Base-by-base conservation (phyloP, 2,888 invertebrate species). In the Eupithecia centaureata region DNA sequence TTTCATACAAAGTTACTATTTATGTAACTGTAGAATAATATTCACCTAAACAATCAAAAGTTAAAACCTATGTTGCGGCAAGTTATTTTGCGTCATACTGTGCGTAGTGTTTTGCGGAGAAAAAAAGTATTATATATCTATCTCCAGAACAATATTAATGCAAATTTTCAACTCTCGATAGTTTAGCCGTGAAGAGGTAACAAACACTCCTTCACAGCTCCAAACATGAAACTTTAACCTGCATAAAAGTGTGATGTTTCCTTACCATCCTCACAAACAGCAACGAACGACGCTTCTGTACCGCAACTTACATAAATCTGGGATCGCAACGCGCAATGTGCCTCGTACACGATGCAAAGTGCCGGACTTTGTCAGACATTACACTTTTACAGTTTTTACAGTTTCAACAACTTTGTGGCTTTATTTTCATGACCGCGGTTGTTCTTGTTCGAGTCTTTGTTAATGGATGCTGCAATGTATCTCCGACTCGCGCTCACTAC, bases 321-420 rank as follows among this genome's bases (percentile, higher is more conserved):
- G 2, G 27, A 18, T 35, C 54, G 54, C 32, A 56, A 27, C 69
- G 61, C 52, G 69, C 71, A 67, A 30, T 66, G 69, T 59, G 28
- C 30, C 15, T 57, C 22, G 52, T 52, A 27, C 25, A 52, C 25
- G 52, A 68, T 38, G 68, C 63, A 63, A 63, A 63, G 38, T 67
- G 60, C n/a, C 7, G 25, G 52, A 52, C 52, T 52, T 52, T 52
- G 52, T 27, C 13, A 52, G 27, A 25, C 8, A 52, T 52, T 52
- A 13, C 15, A 52, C 22, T 47, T 47, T 18, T 42, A 42, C 42
- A 42, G 27, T 27, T 52, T 52, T 52, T 51, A 51, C 51, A 51
- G 51, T 51, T 51, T 25, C 25, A 52, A 52, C 52, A 27, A 52
- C 27, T 52, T 52, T 52, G 13, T 27, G 52, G 47, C 15, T 52